Conservation (phyloP, 1,140 invertebrate genomes). For the Sitophilus oryzae region DNA sequence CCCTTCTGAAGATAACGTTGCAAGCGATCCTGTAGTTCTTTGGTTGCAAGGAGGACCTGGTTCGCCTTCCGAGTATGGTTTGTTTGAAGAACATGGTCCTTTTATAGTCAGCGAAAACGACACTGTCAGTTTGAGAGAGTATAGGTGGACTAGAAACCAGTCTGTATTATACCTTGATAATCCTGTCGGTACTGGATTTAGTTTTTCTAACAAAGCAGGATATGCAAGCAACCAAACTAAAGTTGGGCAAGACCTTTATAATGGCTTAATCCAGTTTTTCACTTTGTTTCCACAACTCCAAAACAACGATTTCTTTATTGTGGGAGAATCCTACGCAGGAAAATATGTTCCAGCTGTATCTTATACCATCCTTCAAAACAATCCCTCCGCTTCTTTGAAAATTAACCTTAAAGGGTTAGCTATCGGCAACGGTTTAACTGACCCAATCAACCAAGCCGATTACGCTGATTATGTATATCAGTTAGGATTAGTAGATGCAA, state of each 20-base stretch:
- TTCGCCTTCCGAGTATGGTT: background rate
- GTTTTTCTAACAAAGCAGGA: constrained; percentile 56
- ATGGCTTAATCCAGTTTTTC: constrained; percentile 63
- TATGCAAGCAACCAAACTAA: constrained; percentile 57
- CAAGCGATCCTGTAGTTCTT: constrained; percentile 56
- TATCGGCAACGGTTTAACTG: constrained; percentile 67
- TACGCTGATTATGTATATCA: constrained; percentile 69
- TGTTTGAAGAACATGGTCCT: constrained; percentile 17
- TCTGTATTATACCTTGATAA: constrained; percentile 78
- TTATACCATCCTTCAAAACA: constrained; percentile 64
- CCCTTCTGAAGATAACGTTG: constrained; percentile 48
- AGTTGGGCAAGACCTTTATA: constrained; percentile 59
- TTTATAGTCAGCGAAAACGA: constrained; percentile 8
- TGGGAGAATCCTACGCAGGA: constrained; percentile 81
- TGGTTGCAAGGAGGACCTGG: constrained; percentile 72
- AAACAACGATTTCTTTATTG: constrained; percentile 63
- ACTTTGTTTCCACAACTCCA: constrained; percentile 61
- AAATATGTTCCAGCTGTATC: constrained; percentile 72
- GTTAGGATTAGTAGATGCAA: constrained; percentile 66
- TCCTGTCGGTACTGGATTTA: constrained; percentile 73
- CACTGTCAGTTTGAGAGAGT: constrained; percentile 27
- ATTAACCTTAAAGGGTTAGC: constrained; percentile 68
- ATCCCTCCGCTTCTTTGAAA: constrained; percentile 50
- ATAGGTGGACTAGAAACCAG: constrained; percentile 66
- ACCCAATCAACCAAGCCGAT: constrained; percentile 59